Evolutionary conservation across 2,797 vertebrate genomes (phyloP).

Genomic region (Myotis pilosus): DNA sequence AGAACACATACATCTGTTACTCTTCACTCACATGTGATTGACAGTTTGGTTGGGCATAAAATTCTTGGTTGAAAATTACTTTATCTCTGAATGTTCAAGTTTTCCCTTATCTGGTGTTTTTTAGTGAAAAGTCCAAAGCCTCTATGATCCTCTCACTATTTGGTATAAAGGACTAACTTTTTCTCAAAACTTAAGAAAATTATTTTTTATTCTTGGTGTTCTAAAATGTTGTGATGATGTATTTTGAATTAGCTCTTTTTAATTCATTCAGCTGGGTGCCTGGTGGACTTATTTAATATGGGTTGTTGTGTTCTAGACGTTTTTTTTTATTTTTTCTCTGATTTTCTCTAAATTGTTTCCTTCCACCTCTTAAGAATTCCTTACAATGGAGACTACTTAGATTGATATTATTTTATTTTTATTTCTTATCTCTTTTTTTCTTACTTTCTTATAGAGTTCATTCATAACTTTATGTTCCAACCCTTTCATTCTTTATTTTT

Average conservation of each 20-base stretch:
- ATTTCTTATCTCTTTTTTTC: background rate
- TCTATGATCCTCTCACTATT: background rate
- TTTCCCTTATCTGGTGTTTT: background rate
- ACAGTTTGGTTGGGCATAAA: background rate
- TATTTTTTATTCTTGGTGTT: background rate
- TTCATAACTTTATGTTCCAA: background rate
- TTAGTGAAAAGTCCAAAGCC: background rate
- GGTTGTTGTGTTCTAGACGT: background rate
- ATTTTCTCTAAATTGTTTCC: background rate
- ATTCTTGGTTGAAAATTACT: background rate
- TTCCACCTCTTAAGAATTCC: background rate
- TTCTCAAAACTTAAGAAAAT: background rate
- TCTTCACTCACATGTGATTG: background rate
- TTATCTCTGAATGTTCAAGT: background rate
- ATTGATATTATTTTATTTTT: background rate
- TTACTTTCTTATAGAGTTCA: background rate
- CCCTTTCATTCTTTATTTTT: background rate
- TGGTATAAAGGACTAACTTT: background rate
- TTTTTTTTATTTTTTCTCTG: background rate
- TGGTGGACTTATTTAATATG: background rate
- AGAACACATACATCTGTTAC: background rate
- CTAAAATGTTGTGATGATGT: background rate
- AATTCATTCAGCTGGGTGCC: background rate
- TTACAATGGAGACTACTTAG: background rate
- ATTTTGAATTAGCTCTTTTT: background rate